Evolutionary conservation across 2,113 vertebrate genomes (phyloP), one percentile per base, ranked within the genome.

Genomic region (Saguinus imperator): DNA sequence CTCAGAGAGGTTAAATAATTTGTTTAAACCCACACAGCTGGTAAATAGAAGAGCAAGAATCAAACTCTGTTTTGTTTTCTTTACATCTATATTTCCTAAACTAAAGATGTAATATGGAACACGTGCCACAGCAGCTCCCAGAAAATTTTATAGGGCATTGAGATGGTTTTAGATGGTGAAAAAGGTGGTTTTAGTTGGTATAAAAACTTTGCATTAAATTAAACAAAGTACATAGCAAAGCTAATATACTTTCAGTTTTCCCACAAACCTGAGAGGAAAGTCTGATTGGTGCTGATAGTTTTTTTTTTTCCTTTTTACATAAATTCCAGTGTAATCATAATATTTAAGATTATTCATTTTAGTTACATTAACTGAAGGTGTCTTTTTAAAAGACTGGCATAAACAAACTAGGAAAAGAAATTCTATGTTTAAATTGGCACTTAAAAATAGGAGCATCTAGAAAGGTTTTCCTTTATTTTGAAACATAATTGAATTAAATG

Each of bases 1-100:
- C 45, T 92, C 84, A 80, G 80, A 87, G 61, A 92, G 66, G 48
- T 73, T 92, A 45, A 85, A 18, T 73, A 68, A 77, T 88, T 94
- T 97, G 58, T 25, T 72, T 68, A 64, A 45, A 61, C 43, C 57
- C 86, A 86, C 35, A 85, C 18, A 86, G 11, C 45, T 68, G 52
- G 27, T n/a, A 43, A 70, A 11, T 80, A 55, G 37, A 37, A 89
- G 75, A 68, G 20, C 25, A 77, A 52, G 72, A 58, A 81, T 85
- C 37, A 32, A 29, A 75, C 37, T 45, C 50, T 32, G 7, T 77
- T 40, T 75, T 80, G 48, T 89, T 64, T 87, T 77, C 12, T 14
- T 45, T 35, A 80, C 43, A 16, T 66, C 35, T 64, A 1, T 87
- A 43, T 80, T 92, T 23, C 23, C n/a, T n/a, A n/a, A n/a, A n/a